A percentile compares a stretch with the other conserved stretches of the same genome.
Evolutionary conservation across 2,113 vertebrate genomes (phyloP).

Genomic region (Antechinus flavipes): DNA sequence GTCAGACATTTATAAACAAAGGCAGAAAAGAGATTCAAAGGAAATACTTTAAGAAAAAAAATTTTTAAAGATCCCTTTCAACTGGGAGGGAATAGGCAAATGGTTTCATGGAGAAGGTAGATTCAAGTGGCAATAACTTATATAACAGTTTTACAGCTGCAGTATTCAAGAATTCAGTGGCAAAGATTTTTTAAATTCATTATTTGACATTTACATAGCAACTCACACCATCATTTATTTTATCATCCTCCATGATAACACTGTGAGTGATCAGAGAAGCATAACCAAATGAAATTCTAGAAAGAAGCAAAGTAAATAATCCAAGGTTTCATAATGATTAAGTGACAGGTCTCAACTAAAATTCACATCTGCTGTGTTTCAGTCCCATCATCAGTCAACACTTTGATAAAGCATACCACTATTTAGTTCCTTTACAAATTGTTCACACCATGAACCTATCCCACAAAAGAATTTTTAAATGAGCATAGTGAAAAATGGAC

Average conservation of each 20-base stretch:
- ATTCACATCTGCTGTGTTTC: neutral
- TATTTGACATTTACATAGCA: neutral
- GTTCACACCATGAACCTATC: neutral
- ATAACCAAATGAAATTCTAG: neutral
- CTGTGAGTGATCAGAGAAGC: neutral
- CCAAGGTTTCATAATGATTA: conserved; percentile 2
- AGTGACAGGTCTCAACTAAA: neutral
- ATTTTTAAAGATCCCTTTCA: neutral
- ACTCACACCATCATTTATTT: conserved; percentile 3
- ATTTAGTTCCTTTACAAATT: neutral
- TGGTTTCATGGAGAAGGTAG: neutral
- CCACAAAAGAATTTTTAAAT: neutral
- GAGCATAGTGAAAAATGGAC: neutral
- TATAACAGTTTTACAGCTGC: neutral
- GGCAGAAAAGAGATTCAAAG: neutral
- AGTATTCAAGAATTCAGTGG: neutral
- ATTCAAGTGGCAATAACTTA: neutral
- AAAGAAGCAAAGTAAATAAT: conserved; percentile 1
- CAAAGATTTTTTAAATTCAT: neutral
- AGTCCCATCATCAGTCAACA: neutral
- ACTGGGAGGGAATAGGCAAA: neutral
- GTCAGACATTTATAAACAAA: neutral
- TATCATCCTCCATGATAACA: neutral
- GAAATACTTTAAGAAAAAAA: neutral
- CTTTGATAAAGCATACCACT: neutral